Evolutionary conservation across 2,113 vertebrate genomes (phyloP).

Genomic region (Cyprinus carpio): DNA sequence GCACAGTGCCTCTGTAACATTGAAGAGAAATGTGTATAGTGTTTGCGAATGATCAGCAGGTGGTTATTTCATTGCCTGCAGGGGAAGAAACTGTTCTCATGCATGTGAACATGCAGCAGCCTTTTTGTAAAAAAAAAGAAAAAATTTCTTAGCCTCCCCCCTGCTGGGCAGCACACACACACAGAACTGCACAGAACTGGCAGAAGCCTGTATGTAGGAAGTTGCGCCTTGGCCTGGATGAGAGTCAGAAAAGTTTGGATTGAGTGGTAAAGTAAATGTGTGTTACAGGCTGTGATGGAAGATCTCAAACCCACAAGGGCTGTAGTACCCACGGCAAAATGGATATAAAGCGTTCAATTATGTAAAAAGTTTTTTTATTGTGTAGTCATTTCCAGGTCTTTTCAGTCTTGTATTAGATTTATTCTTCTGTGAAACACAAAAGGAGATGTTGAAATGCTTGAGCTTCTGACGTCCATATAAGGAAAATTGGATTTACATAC

Average conservation of each 20-base stretch:
- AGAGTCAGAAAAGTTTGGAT: not conserved
- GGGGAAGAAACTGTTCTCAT: not conserved
- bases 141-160: not conserved
- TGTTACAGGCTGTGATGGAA: not conserved
- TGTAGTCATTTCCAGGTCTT: not conserved
- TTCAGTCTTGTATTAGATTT: not conserved
- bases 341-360: not conserved
- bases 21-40: not conserved
- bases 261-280: conserved; percentile 4
- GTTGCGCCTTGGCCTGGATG: not conserved
- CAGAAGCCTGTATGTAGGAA: not conserved
- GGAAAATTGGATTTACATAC: not conserved
- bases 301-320: not conserved
- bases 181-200: not conserved
- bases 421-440: not conserved
- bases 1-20: not conserved
- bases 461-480: not conserved
- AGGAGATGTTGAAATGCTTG: not conserved
- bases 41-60: not conserved
- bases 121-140: not conserved
- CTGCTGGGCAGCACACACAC: not conserved
- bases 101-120: not conserved
- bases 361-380: not conserved
- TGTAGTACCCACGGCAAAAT: not conserved
- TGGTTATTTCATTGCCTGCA: not conserved